A percentile compares a stretch with the other conserved stretches of the same genome.
phyloP scores from a whole-genome alignment of 2,797 vertebrate species.

The Kryptolebias ocellatus region DNA sequence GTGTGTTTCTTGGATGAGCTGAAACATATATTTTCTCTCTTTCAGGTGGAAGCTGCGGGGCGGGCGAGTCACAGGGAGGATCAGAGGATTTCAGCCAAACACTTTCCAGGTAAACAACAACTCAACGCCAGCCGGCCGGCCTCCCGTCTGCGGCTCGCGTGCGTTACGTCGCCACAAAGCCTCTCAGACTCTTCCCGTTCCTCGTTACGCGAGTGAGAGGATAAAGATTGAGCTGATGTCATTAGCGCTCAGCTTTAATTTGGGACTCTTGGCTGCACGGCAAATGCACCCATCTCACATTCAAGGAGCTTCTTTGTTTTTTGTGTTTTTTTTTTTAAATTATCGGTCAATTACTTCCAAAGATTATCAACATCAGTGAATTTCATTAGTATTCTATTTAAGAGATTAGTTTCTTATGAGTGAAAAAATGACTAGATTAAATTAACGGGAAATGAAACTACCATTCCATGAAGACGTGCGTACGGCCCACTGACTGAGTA shows the following conservation, averaged over 20 bases:
- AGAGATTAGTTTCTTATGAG: too few relatives aligned
- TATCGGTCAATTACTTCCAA: conserved; percentile 1
- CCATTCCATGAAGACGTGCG: too few relatives aligned
- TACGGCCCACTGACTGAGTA: too few relatives aligned
- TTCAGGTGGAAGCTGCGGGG: conserved; percentile 6
- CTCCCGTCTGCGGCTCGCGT: conserved; percentile 8
- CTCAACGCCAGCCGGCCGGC: not conserved
- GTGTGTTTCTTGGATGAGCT: not conserved
- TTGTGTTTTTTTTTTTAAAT: not conserved
- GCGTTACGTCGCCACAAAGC: conserved; percentile 67
- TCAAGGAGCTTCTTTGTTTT: not conserved
- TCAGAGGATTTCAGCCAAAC: conserved; percentile 32
- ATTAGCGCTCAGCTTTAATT: conserved; percentile 53
- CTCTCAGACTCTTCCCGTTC: conserved; percentile 58
- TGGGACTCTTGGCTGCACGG: conserved; percentile 4
- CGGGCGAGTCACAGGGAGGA: conserved; percentile 2
- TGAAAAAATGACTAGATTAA: too few relatives aligned
- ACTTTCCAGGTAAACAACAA: conserved; percentile 36
- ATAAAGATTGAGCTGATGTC: conserved; percentile 66
- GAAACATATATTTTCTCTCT: conserved; percentile 15
- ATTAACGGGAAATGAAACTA: too few relatives aligned
- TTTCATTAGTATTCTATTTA: not conserved
- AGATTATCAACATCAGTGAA: not conserved
- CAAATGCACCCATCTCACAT: conserved; percentile 22
- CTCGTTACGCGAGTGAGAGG: conserved; percentile 57